Conservation (phyloP, 1,140 invertebrate species). For the Platorchestia sp. region DNA sequence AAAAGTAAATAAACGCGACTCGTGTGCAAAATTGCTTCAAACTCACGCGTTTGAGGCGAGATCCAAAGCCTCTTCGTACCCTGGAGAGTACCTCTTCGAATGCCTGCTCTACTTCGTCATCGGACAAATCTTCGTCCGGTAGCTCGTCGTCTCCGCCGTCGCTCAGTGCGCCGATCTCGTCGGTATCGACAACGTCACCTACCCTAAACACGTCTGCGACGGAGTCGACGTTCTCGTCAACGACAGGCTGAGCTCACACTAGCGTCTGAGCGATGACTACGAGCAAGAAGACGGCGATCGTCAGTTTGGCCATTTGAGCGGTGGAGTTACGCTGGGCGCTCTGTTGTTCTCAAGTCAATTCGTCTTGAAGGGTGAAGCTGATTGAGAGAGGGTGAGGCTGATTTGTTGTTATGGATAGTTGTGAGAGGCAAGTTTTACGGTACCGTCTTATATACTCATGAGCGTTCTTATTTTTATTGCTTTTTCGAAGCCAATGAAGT, state of each 20-base stretch:
- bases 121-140: background rate
- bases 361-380: background rate
- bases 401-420: background rate
- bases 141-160: background rate
- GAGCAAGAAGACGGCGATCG: background rate
- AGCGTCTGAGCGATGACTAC: background rate
- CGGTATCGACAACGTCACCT: background rate
- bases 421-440: background rate
- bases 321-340: background rate
- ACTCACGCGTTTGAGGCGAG: background rate
- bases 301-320: background rate
- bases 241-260: background rate
- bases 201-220: background rate
- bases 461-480: background rate
- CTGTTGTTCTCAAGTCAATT: background rate
- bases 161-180: background rate
- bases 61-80: background rate
- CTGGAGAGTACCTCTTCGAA: background rate
- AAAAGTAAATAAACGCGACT: no score
- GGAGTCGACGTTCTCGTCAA: background rate
- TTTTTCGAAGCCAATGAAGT: background rate
- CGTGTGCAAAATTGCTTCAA: background rate
- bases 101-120: background rate
- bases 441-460: background rate
- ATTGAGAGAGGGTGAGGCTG: background rate